Base-by-base conservation (phyloP, 64 coral and sea anemone species). In the Hydrozoanthus tunicans region DNA sequence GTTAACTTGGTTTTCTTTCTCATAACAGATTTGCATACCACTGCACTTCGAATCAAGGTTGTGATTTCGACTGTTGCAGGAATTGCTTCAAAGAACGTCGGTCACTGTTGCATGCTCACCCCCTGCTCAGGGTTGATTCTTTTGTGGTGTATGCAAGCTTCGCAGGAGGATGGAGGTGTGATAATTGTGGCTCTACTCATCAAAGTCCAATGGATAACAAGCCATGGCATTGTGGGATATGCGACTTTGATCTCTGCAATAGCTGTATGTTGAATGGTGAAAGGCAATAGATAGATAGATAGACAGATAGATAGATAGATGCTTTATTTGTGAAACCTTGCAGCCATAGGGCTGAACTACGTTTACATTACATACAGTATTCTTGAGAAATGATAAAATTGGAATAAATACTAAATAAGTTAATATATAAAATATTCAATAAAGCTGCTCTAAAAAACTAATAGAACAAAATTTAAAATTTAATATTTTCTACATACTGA, bases 231-330 rank as follows among this genome's bases (percentile, higher is more conserved):
- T 98, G 96, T 70, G 32, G 55, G 59, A 72, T 66, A 64, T 98
- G 96, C 74, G 93, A 98, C 63, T 95, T 92, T 92, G 96, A 98
- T 72, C 70, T 98, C 70, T 98, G 96, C 70, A 74, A 90, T 63
- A 32, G 10, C n/a, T 98, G 96, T 27, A 93, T 95, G 32, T 43
- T 2, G 91, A 90, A 64, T 59, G 70, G 69, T 5, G 67, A 62
- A 52, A 82, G 73, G 24, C 86, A 85, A 85, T 43, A 43, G 32
- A 43, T 43, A 43, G 32, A 43, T 43, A 43, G 32, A 43, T 43
- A 43, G 32, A 43, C 2, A 43, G 32, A 43, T 43, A 43, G 32
- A 43, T 43, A 43, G 32, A 43, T 43, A 43, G 32, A 43, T 43
- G 2, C 32, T 43, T 43, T 43, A 43, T 43, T 43, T 43, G 32